A percentile compares a stretch with the other conserved stretches of the same genome.
Conservation (phyloP, 2,888 invertebrate species). For the Choristoneura rosaceana region DNA sequence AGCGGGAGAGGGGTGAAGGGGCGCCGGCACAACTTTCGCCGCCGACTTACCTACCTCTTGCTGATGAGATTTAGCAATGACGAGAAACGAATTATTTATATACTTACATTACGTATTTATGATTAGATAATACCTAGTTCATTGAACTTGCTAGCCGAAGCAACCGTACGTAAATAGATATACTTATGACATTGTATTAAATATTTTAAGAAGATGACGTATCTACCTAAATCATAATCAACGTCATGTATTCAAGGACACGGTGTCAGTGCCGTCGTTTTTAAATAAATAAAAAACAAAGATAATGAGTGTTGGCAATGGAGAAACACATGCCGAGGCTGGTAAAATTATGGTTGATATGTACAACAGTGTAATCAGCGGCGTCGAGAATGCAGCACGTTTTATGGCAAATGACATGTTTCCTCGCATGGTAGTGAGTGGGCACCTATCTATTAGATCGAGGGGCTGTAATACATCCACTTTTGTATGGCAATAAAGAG, state of each 20-base stretch:
- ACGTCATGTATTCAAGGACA: conserved; percentile 22
- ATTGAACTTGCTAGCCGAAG: conserved; percentile 29
- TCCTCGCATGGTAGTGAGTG: conserved; percentile 43
- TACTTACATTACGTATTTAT: conserved; percentile 37
- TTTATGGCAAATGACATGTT: conserved; percentile 67
- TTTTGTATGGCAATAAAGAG: conserved; percentile 6
- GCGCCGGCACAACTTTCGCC: conserved; percentile 67
- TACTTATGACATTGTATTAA: conserved; percentile 19
- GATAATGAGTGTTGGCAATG: conserved; percentile 49
- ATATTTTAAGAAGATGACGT: conserved; percentile 25
- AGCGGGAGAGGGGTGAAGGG: conserved; percentile 61
- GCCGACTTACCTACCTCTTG: conserved; percentile 61
- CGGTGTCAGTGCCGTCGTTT: conserved; percentile 35
- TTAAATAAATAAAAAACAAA: conserved; percentile 39
- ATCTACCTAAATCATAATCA: conserved; percentile 6
- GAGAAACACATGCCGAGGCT: conserved; percentile 45
- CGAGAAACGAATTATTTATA: conserved; percentile 41
- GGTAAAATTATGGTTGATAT: conserved; percentile 57
- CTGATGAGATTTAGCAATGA: conserved; percentile 50
- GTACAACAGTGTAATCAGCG: conserved; percentile 59
- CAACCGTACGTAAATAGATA: conserved; percentile 15
- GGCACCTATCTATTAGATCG: conserved; percentile 14
- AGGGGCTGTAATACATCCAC: neutral
- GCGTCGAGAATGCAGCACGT: conserved; percentile 50
- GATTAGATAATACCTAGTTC: conserved; percentile 40